A percentile compares a stretch with the other conserved stretches of the same genome.
These are phyloP conservation scores for Asobara japonica DNA, from an alignment of 1,140 invertebrate species.

Conservation along the genomic window DNA sequence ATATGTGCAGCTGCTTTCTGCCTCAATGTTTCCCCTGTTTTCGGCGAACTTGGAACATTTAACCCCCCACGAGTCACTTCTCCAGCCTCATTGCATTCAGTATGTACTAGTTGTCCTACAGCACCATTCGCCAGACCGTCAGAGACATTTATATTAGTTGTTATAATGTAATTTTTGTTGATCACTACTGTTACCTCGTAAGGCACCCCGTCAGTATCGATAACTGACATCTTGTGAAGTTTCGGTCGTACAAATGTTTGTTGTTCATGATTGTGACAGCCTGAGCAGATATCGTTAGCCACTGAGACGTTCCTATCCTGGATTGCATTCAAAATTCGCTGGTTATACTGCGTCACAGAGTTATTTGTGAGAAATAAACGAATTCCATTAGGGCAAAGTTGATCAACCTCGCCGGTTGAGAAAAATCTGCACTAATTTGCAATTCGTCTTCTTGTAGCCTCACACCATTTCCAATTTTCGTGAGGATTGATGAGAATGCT, in stretches of 20 bases:
- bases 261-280: conserved; percentile 38
- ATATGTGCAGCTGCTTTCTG: conserved; percentile 28
- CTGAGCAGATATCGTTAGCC: conserved; percentile 38
- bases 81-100: conserved; percentile 43
- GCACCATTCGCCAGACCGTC: conserved; percentile 57
- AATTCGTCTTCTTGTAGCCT: conserved; percentile 26
- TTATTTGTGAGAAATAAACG: conserved; percentile 37
- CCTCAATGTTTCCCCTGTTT: background rate
- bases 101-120: conserved; percentile 48
- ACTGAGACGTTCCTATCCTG: conserved; percentile 41
- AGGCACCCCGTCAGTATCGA: conserved; percentile 52
- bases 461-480: conserved; percentile 45
- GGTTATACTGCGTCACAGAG: conserved; percentile 35
- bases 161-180: conserved; percentile 51
- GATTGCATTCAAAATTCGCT: conserved; percentile 37
- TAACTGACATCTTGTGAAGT: conserved; percentile 51
- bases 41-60: background rate
- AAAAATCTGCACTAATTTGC: conserved; percentile 33
- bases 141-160: conserved; percentile 55
- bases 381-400: conserved; percentile 35
- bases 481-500: conserved; percentile 46
- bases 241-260: conserved; percentile 40
- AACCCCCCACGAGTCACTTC: background rate
- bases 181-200: conserved; percentile 49
- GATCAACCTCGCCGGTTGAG: conserved; percentile 27